Conservation (phyloP, 1,140 invertebrate species). For the Euura lappo region DNA sequence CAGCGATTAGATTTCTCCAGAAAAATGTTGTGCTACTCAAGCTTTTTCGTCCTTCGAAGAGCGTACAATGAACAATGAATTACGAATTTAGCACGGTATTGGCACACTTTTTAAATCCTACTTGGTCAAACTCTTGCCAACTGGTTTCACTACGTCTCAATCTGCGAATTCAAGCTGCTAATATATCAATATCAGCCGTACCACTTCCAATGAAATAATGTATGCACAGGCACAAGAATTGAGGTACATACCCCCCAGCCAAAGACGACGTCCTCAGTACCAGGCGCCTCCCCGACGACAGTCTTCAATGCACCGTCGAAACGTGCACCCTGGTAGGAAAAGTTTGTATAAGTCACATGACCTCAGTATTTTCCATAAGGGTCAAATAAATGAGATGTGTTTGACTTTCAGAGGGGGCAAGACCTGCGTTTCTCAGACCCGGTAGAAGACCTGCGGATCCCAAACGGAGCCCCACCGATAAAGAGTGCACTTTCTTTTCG, state of each 20-base stretch:
- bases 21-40: neutral
- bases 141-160: no score
- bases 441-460: slow-evolving; percentile 45
- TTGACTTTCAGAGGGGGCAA: slow-evolving; percentile 28
- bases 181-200: no score
- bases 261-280: slow-evolving; percentile 39
- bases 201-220: no score
- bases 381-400: slow-evolving; percentile 7
- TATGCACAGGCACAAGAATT: slow-evolving; percentile 54
- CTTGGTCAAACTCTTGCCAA: no score
- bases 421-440: slow-evolving; percentile 28
- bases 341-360: no score
- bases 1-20: neutral
- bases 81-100: neutral
- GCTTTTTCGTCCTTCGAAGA: neutral
- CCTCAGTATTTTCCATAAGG: no score
- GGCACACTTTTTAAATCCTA: neutral
- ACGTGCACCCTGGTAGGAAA: slow-evolving; percentile 47
- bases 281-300: slow-evolving; percentile 32
- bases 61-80: neutral
- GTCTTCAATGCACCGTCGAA: slow-evolving; percentile 42
- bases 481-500: slow-evolving; percentile 75
- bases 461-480: slow-evolving; percentile 45
- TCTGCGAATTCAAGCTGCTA: no score
- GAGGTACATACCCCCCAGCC: slow-evolving; percentile 35